Conservation (phyloP, 2,797 vertebrate genomes). For the Jordanella pulchra region DNA sequence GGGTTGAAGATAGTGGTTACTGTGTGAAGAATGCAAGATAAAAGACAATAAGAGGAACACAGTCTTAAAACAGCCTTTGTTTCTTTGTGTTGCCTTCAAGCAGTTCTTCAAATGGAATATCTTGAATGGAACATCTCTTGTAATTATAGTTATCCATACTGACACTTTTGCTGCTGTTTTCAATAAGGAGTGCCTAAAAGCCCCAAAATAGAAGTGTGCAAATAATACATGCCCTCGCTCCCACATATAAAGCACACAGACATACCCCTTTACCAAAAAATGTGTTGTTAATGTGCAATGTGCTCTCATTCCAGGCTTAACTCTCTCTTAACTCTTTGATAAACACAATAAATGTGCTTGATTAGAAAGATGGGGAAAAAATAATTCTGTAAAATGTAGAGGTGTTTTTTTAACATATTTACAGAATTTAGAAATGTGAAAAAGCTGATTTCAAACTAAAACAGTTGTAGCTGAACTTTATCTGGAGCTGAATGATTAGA, state of each 20-base stretch:
- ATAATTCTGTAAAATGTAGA: not conserved
- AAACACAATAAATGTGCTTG: constrained; percentile 39
- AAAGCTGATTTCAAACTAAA: not conserved
- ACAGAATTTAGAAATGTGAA: too few species aligned
- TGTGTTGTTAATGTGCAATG: constrained; percentile 11
- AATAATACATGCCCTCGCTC: constrained; percentile 7
- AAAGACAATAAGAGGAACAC: not conserved
- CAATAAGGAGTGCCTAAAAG: constrained; percentile 18
- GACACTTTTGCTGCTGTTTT: constrained; percentile 4
- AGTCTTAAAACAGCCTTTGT: constrained; percentile 19
- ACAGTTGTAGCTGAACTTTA: not conserved
- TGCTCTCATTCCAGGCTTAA: not conserved
- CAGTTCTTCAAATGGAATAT: constrained; percentile 22
- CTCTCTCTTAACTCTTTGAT: constrained; percentile 4
- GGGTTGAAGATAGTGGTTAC: constrained; percentile 1
- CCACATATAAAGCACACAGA: constrained; percentile 7
- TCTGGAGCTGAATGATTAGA: not conserved
- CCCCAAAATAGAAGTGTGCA: constrained; percentile 31
- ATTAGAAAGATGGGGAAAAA: not conserved
- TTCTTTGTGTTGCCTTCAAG: constrained; percentile 11
- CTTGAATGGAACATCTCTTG: constrained; percentile 11
- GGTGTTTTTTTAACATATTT: not conserved
- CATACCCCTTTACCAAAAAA: constrained; percentile 9
- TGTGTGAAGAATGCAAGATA: constrained; percentile 31
- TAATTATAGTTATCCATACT: constrained; percentile 13